Evolutionary conservation across 2,888 invertebrate species (phyloP).

Genomic region (Eristalinus sepulchralis): DNA sequence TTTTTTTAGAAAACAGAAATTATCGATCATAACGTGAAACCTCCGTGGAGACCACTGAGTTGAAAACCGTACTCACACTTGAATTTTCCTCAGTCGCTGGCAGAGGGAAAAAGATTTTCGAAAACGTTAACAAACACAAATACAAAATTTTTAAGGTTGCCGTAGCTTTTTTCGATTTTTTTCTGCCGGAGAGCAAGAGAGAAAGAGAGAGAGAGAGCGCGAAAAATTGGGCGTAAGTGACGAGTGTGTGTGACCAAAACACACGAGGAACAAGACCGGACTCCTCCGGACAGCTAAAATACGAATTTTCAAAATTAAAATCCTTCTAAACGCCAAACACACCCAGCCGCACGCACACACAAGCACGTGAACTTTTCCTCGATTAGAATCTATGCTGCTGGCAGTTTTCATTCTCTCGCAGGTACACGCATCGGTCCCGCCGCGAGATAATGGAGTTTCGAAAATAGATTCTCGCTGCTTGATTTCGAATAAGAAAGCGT

Average conservation of each 20-base stretch:
- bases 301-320: slow-evolving; percentile 16
- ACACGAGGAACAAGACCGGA: slow-evolving; percentile 50
- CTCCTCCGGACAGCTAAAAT: slow-evolving; percentile 31
- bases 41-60: slow-evolving; percentile 81
- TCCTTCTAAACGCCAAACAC: slow-evolving; percentile 48
- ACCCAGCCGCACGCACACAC: not conserved
- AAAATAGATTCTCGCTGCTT: slow-evolving; percentile 55
- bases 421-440: slow-evolving; percentile 43
- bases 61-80: slow-evolving; percentile 65
- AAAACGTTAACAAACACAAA: slow-evolving; percentile 53
- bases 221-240: not conserved
- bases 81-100: slow-evolving; percentile 50
- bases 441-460: slow-evolving; percentile 64
- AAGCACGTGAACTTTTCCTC: slow-evolving; percentile 22
- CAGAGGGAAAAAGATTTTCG: slow-evolving; percentile 55
- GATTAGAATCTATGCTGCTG: slow-evolving; percentile 64
- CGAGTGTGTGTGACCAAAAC: slow-evolving; percentile 9
- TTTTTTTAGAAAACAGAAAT: slow-evolving; percentile 41
- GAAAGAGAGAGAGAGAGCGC: slow-evolving; percentile 26
- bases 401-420: slow-evolving; percentile 43
- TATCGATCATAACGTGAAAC: slow-evolving; percentile 78
- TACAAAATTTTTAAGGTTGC: slow-evolving; percentile 47
- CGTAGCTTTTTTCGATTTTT: slow-evolving; percentile 34
- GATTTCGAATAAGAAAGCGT: slow-evolving; percentile 55
- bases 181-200: not conserved